A percentile compares a stretch with the other conserved stretches of the same genome.
These are phyloP conservation scores for Acanthurus tractus DNA, from an alignment of 2,797 vertebrate species.

Conservation along the genomic window DNA sequence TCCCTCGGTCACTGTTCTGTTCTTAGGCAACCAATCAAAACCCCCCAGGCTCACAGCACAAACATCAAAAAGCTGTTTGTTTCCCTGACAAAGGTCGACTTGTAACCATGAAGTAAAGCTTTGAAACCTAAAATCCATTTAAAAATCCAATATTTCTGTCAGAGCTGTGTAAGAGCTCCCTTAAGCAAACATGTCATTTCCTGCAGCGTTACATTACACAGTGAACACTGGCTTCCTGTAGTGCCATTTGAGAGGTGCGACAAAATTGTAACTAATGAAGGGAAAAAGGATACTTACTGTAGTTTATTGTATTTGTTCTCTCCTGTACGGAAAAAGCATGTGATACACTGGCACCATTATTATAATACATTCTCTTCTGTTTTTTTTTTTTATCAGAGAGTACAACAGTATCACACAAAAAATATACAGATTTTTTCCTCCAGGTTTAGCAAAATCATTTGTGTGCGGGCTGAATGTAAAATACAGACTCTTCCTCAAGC, in stretches of 20 bases:
- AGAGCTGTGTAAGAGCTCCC: slow-evolving; percentile 2
- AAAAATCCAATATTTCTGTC: background rate
- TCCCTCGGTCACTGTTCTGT: slow-evolving; percentile 14
- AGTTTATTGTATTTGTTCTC: background rate
- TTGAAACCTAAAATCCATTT: slow-evolving; percentile 1
- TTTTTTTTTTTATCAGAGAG: background rate
- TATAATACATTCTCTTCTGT: no score
- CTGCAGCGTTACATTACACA: background rate
- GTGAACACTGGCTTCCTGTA: background rate
- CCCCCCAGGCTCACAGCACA: slow-evolving; percentile 16
- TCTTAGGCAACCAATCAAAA: background rate
- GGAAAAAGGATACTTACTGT: background rate
- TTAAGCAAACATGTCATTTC: background rate
- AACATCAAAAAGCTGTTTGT: slow-evolving; percentile 4
- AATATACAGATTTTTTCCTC: no score
- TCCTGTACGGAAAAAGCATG: background rate
- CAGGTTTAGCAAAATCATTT: no score
- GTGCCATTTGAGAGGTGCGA: background rate
- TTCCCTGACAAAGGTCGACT: slow-evolving; percentile 1
- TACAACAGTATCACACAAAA: background rate
- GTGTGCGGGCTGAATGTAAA: background rate
- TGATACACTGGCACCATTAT: background rate
- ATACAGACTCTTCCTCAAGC: background rate
- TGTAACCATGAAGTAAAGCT: background rate
- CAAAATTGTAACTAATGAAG: background rate